Base-by-base conservation (phyloP, 2,888 invertebrate species). In the Caenorhabditis sinica region DNA sequence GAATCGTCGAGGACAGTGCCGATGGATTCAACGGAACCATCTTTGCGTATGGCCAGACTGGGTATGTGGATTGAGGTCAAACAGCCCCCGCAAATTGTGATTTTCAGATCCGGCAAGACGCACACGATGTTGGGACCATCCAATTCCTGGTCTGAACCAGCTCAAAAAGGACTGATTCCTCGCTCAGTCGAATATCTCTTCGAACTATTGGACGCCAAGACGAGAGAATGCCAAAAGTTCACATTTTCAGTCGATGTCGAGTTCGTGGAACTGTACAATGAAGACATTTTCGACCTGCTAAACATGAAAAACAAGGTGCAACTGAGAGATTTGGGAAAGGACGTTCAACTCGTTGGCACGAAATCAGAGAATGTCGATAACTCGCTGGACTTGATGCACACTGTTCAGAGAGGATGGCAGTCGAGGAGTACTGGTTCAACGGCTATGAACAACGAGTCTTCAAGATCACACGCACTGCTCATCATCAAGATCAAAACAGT, bases 21-120 rank as follows among this genome's bases (percentile, higher is more conserved):
- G 89, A 90, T 30, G 94, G 94, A 1, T 93, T 93, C 87, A 94
- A 94, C 90, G 93, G 93, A 1, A 94, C 93, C 5, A 93, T 94
- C 69, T 94, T 94, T 91, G 94, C 93, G 1, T 94, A 94, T 89
- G 94, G 94, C 0, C 93, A 93, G 89, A 93, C 93, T 17, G 93
- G 87, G 68, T 75, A 40, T 45, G 28, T 13, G 15, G 13, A 28
- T 28, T 28, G 13, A 15, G 9, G 9, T 23, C 9, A 2, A 11
- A 13, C 13, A 4, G 15, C 15, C 15, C 0, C 8, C 20, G 25
- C 2, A n/a, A n/a, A 25, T 33, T n/a, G 15, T 23, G 1, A 36
- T 23, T 77, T 80, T 23, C 30, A 73, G 93, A 1, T 93, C 93
- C 28, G 94, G 94, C 6, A 94, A 94, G 86, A 93, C 93, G 1